Evolutionary conservation across 2,113 vertebrate species (phyloP), one percentile per base, ranked within the genome.

Genomic region (Penelope pileata): DNA sequence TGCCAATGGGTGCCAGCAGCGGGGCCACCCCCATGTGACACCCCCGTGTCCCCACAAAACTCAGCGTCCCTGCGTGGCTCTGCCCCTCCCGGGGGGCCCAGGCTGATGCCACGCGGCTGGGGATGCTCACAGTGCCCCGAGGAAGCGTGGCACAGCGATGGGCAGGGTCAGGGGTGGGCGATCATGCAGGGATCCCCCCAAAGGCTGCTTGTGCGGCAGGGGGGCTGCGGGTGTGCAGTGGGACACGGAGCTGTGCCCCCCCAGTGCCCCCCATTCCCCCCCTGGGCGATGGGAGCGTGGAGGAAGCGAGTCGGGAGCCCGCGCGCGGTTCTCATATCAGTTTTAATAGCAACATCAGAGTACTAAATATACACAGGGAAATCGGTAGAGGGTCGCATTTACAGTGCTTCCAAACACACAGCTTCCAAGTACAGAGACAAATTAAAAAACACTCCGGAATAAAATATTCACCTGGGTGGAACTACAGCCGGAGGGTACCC

Each of bases 341-440:
- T 98, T 99, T 99, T 99, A 98, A 98, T 98, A 99, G 98, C 98
- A 99, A 99, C 98, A 98, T 98, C 98, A 98, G 98, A 98, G 98
- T 99, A 98, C 97, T 99, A 98, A 99, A 98, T 98, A 98, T 98
- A 99, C 98, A 99, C 97, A 98, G 97, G 98, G 98, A 97, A 96
- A 87, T 98, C 96, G 97, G 97, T 98, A 98, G 93, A 98, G 97
- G 98, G 98, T 97, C 97, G 98, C 98, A 98, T 98, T 98, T 98
- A 99, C 98, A 99, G 97, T 98, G 98, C 98, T 98, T 98, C 98
- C 96, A 98, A 98, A 98, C 97, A 99, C 98, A 98, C 97, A 98
- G 98, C 97, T 98, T 98, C 98, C 96, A 98, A 97, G 97, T 98
- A 99, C 98, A 99, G 98, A 98, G 98, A 98, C 97, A 98, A 98